phyloP scores from a whole-genome alignment of 1,140 invertebrate genomes.

The Callitettix versicolor region DNA sequence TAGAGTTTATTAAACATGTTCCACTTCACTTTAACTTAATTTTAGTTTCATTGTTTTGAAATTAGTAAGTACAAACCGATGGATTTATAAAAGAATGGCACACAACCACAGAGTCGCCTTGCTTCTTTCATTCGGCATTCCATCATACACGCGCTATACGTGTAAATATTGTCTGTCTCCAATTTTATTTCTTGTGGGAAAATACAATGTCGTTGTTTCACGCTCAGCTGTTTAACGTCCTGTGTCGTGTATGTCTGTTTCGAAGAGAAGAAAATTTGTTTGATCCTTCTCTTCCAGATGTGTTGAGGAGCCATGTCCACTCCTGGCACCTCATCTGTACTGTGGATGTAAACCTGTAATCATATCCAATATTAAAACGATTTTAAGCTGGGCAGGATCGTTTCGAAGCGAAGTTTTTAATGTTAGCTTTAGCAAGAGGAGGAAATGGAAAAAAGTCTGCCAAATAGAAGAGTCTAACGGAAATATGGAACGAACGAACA shows the following conservation, averaged over 20 bases:
- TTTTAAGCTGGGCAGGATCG: too few relatives aligned
- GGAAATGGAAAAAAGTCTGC: too few relatives aligned
- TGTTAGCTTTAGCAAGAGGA: too few relatives aligned
- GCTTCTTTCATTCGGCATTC: constrained; percentile 53
- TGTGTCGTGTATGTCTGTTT: constrained; percentile 61
- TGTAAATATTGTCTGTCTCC: constrained; percentile 45
- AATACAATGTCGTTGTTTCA: constrained; percentile 52
- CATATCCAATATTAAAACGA: too few relatives aligned
- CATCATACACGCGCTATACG: constrained; percentile 54
- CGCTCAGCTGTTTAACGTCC: constrained; percentile 50
- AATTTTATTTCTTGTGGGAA: constrained; percentile 50
- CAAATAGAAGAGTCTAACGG: too few relatives aligned
- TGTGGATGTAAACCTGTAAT: constrained; percentile 51
- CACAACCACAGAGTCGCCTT: constrained; percentile 47
- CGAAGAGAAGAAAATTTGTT: constrained; percentile 50
- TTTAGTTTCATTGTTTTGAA: too few relatives aligned
- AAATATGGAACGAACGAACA: too few relatives aligned
- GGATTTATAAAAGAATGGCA: constrained; percentile 51
- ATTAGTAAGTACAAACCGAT: constrained; percentile 11
- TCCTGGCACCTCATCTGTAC: constrained; percentile 51
- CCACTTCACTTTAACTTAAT: too few relatives aligned
- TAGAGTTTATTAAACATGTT: too few relatives aligned
- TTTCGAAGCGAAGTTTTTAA: too few relatives aligned
- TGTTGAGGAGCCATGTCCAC: constrained; percentile 52
- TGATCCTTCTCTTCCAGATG: constrained; percentile 49